Conservation (phyloP, 1,140 invertebrate genomes). For the Macrocentrus cingulum region DNA sequence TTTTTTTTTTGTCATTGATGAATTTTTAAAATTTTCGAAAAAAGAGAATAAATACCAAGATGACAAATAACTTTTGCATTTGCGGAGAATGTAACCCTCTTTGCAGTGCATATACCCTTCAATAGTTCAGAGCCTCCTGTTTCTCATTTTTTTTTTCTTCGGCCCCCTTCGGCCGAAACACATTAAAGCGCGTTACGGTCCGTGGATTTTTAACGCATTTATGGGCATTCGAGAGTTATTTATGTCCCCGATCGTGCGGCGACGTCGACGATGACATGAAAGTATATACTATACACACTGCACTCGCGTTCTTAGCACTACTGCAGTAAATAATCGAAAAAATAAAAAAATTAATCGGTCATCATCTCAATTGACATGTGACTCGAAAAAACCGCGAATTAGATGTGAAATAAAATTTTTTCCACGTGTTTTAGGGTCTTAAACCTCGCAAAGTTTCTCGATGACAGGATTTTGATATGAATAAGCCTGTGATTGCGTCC, state of each 20-base stretch:
- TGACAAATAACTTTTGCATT: too few relatives aligned
- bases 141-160: conserved; percentile 5
- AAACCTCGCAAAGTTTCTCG: conserved; percentile 22
- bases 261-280: conserved; percentile 2
- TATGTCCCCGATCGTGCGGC: conserved; percentile 38
- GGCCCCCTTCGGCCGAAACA: conserved; percentile 36
- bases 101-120: not conserved
- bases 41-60: too few relatives aligned
- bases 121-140: not conserved
- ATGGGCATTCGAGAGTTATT: conserved; percentile 50
- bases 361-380: too few relatives aligned
- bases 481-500: conserved; percentile 50
- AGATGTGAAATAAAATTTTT: too few relatives aligned
- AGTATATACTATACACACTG: not conserved
- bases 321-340: not conserved
- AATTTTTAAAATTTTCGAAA: too few relatives aligned
- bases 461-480: too few relatives aligned
- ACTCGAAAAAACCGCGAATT: too few relatives aligned
- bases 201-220: conserved; percentile 52
- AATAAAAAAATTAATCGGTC: too few relatives aligned
- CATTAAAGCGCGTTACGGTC: conserved; percentile 48
- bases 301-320: too few relatives aligned
- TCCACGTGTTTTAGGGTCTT: too few relatives aligned
- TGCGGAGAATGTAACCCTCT: not conserved
- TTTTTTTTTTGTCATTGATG: too few relatives aligned